Evolutionary conservation across 2,797 vertebrate species (phyloP).

Genomic region (Crenichthys baileyi): DNA sequence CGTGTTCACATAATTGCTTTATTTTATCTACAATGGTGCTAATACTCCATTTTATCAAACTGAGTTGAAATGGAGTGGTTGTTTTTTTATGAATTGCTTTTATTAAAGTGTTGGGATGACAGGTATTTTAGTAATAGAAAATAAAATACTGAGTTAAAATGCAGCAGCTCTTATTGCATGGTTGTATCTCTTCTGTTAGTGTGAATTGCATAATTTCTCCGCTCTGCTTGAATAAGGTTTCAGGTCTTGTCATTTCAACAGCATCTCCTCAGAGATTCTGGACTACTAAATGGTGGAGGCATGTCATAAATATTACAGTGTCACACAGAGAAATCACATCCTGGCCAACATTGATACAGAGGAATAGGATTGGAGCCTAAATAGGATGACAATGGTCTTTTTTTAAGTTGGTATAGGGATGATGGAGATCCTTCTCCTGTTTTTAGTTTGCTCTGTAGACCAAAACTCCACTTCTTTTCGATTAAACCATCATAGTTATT

Average conservation of each 20-base stretch:
- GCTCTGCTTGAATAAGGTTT: slow-evolving; percentile 16
- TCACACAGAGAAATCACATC: slow-evolving; percentile 44
- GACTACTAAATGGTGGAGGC: slow-evolving; percentile 46
- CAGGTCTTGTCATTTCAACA: slow-evolving; percentile 46
- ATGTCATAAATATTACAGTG: slow-evolving; percentile 65
- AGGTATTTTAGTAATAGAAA: background rate
- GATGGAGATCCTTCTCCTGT: background rate
- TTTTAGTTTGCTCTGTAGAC: background rate
- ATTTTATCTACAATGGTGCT: too few species aligned
- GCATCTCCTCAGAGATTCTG: slow-evolving; percentile 35
- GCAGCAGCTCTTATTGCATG: background rate
- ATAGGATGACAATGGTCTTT: background rate
- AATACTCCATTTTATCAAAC: background rate
- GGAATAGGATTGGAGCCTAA: background rate
- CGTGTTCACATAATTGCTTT: too few species aligned
- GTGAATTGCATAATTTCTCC: background rate
- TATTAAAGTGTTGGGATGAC: background rate
- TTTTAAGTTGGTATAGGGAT: background rate
- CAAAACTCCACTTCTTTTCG: background rate
- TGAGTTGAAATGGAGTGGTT: background rate
- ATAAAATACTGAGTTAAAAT: background rate
- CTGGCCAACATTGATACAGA: slow-evolving; percentile 4
- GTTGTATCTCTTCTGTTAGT: background rate
- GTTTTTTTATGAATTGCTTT: background rate
- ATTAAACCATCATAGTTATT: too few species aligned